Evolutionary conservation across 2,797 vertebrate species (phyloP), one percentile per base, ranked within the genome.

Genomic region (Bradypus variegatus): DNA sequence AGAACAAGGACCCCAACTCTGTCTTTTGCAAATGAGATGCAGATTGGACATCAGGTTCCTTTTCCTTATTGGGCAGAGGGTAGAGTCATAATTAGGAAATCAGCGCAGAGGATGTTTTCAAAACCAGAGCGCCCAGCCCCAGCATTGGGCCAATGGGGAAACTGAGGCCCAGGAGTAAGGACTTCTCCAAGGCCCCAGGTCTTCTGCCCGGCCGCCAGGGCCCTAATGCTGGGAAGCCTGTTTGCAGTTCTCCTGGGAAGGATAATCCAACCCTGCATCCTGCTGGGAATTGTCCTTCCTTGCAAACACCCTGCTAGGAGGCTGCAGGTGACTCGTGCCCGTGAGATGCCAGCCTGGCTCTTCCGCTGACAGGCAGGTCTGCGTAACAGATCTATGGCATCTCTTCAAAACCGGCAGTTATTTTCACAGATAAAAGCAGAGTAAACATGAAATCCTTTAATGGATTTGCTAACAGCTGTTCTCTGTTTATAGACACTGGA

Each of bases 51-150:
- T 23, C 48, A 55, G 15, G 38, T 41, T 45, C 29, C 16, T 70
- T 33, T 58, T 80, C 45, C 9, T 10, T 48, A 14, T 50, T 50
- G 50, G 50, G 50, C 50, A 50, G 25, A 10, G 73, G 19, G 16
- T 23, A 11, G 27, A 45, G 13, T 64, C 48, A 8, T n/a, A 13
- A 73, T 31, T 4, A 27, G 36, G 81, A 50, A 5, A 38, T 33
- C 15, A 0, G 1, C 16, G 16, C 0, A 7, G n/a, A 23, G 13
- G 31, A 33, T 10, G 21, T 7, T 9, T 27, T 9, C n/a, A 19
- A 9, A 65, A 50, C 16, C 38, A 65, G 58, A 33, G 12, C 55
- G 7, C 36, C 33, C 4, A 25, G 23, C 18, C 70, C 65, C 36
- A 25, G 67, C 16, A 9, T 25, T 31, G 6, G 55, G 19, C 50